A percentile compares a stretch with the other conserved stretches of the same genome.
Evolutionary conservation across 2,113 vertebrate genomes (phyloP).

Genomic region (Apeltes quadracus): DNA sequence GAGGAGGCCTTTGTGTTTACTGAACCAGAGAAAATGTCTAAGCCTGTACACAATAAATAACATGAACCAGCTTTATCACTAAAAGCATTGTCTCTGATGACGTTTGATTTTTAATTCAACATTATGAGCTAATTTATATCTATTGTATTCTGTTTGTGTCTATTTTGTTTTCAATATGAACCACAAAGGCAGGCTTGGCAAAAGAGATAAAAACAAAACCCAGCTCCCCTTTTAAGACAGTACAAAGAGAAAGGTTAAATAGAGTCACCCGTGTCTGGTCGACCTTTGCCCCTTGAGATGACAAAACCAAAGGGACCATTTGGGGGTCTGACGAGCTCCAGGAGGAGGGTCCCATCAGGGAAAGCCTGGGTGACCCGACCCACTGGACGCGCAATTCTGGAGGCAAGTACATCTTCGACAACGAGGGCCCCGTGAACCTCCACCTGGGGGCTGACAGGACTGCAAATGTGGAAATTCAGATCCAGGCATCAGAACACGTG

Average conservation of each 20-base stretch:
- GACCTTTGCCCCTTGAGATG: conserved; percentile 89
- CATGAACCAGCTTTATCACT: not conserved
- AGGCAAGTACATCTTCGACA: conserved; percentile 83
- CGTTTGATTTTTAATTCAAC: not conserved
- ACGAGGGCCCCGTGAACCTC: conserved; percentile 80
- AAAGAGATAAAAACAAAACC: not conserved
- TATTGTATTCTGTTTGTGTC: not conserved
- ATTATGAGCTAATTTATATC: not conserved
- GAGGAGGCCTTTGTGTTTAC: not conserved
- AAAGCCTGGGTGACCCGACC: conserved; percentile 87
- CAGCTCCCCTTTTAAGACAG: not conserved
- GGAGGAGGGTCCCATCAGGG: conserved; percentile 87
- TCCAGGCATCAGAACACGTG: not conserved
- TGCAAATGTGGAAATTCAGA: conserved; percentile 28
- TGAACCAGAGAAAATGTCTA: not conserved
- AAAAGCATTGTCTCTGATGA: conserved; percentile 1
- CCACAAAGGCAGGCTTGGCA: not conserved
- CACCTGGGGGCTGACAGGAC: conserved; percentile 68
- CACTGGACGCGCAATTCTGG: conserved; percentile 78
- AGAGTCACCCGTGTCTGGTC: conserved; percentile 87
- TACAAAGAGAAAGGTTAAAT: not conserved
- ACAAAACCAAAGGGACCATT: conserved; percentile 88
- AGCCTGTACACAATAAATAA: not conserved
- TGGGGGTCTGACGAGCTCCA: conserved; percentile 86
- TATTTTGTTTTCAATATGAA: not conserved